Conservation (phyloP, 1,140 invertebrate genomes). For the Scaptomyza hsui region DNA sequence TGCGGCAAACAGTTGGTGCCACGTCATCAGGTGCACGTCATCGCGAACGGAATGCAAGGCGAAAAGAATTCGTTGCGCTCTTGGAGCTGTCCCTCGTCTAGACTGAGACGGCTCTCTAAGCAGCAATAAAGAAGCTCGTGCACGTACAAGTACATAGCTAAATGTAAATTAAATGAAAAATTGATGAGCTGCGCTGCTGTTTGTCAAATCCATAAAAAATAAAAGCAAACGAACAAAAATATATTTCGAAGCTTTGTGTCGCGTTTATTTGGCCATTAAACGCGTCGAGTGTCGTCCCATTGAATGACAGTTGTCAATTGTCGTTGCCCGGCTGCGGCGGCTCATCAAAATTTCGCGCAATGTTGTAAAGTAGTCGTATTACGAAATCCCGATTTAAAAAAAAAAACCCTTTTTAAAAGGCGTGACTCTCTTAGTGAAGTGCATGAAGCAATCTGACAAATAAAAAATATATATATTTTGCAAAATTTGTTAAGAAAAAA, state of each 20-base stretch:
- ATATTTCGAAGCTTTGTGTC: conserved; percentile 38
- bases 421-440: conserved; percentile 2
- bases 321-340: conserved; percentile 67
- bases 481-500: conserved; percentile 3
- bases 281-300: conserved; percentile 57
- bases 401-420: conserved; percentile 22
- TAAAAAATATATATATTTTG: not conserved
- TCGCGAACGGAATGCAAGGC: conserved; percentile 72
- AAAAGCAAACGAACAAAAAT: not conserved
- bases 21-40: conserved; percentile 57
- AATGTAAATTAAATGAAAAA: conserved; percentile 80
- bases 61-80: conserved; percentile 69
- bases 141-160: conserved; percentile 40
- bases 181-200: conserved; percentile 61
- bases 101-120: conserved; percentile 15
- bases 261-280: conserved; percentile 65
- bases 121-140: conserved; percentile 19
- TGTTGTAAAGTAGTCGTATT: conserved; percentile 19
- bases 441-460: conserved; percentile 20
- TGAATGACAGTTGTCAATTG: conserved; percentile 71
- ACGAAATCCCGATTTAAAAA: conserved; percentile 7
- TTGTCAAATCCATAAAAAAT: not conserved
- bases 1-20: conserved; percentile 30
- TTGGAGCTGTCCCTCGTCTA: conserved; percentile 21
- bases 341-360: conserved; percentile 36